phyloP scores from a whole-genome alignment of 2,797 vertebrate species.

The Miichthys miiuy region DNA sequence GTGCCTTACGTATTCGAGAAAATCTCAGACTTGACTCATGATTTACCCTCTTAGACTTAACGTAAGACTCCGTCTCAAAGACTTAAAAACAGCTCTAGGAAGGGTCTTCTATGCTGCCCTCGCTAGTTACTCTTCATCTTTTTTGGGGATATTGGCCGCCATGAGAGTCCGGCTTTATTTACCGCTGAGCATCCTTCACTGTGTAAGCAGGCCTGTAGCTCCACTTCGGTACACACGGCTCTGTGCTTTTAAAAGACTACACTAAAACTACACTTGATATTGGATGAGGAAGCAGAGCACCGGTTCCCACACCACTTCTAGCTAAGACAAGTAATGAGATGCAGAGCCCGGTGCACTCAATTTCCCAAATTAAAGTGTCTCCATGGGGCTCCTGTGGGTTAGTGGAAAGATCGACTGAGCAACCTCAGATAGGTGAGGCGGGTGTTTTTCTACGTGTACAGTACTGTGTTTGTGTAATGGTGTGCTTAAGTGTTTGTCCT shows the following conservation, averaged over 20 bases:
- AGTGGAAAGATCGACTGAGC: slow-evolving; percentile 4
- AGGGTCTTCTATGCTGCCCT: slow-evolving; percentile 2
- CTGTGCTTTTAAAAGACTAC: slow-evolving; percentile 24
- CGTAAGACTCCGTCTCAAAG: neutral
- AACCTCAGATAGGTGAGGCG: neutral
- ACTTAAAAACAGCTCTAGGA: slow-evolving; percentile 27
- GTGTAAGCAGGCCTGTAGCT: neutral
- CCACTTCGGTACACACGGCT: slow-evolving; percentile 1
- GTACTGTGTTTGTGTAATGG: neutral
- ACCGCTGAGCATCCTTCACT: slow-evolving; percentile 16
- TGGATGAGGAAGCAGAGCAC: slow-evolving; percentile 19
- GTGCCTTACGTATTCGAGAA: neutral
- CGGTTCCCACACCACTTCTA: slow-evolving; percentile 16
- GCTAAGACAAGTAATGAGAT: slow-evolving; percentile 52
- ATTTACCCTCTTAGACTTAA: slow-evolving; percentile 11
- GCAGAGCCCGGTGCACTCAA: slow-evolving; percentile 36
- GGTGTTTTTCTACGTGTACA: neutral
- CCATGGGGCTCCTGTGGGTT: slow-evolving; percentile 36
- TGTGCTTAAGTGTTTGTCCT: neutral
- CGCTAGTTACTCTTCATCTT: slow-evolving; percentile 14
- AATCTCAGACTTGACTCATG: neutral
- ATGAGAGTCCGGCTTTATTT: slow-evolving; percentile 31
- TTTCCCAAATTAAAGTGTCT: slow-evolving; percentile 56
- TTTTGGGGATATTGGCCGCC: slow-evolving; percentile 9
- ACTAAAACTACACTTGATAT: slow-evolving; percentile 26